Base-by-base conservation (phyloP, 2,797 vertebrate species). In the Pangasius sanitwongsei region DNA sequence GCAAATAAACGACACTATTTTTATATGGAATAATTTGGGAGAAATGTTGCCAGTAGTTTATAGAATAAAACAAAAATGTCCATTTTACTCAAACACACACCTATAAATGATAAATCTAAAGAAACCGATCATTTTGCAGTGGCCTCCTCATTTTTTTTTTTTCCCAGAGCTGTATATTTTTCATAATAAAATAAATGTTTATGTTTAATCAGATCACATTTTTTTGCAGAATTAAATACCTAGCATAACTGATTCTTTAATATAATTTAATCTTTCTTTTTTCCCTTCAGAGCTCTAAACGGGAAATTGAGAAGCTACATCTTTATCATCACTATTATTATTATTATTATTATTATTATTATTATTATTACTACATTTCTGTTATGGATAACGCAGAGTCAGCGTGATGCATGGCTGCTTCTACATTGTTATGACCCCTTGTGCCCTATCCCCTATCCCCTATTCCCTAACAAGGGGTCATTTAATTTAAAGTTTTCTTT, bases 281-380 rank as follows among this genome's bases (percentile, higher is more conserved):
- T 67, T 37, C 53, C 8, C 53, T 12, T 44, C n/a, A 77, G 55
- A 57, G 11, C 28, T 84, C 41, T 25, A 63, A 72, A 69, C 16
- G 6, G 57, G 67, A 83, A 74, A 7, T 11, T 34, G 53, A 83
- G 86, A 55, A 44, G 87, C 50, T 82, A 72, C 63, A 16, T 72
- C 63, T 25, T 65, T 59, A 44, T 67, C 59, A 37, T 67, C 57
- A 25, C 34, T 28, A 28, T 25, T 28, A 2, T 75, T 75, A 7
- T 78, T 78, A 53, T 78, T 77, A 50, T 77, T 77, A n/a, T 75
- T 44, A 48, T 25, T 28, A 0, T 48, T 37, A 16, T 37, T 48
- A 28, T 1, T 28, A 50, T 31, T 55, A 80, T 55, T 57, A 37
- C 37, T 37, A 37, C 37, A 37, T 37, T 2, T 72, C 34, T 65